phyloP scores from a whole-genome alignment of 2,797 vertebrate genomes.

The Epinephelus coioides region DNA sequence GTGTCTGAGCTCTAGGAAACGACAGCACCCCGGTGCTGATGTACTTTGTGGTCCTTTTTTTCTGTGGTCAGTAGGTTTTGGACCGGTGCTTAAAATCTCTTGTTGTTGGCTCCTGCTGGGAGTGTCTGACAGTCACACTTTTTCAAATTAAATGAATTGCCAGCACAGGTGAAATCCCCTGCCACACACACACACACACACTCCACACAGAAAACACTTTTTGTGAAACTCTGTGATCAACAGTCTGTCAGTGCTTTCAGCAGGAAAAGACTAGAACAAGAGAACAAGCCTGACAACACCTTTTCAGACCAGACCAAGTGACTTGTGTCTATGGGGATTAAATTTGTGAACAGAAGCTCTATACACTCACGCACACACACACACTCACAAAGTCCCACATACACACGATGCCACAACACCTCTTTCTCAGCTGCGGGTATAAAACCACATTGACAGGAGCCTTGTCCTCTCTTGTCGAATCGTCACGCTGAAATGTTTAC shows the following conservation, averaged over 20 bases:
- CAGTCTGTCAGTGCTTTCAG: slow-evolving; percentile 52
- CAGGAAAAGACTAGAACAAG: slow-evolving; percentile 58
- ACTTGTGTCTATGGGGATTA: slow-evolving; percentile 80
- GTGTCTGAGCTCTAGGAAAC: background rate
- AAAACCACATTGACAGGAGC: slow-evolving; percentile 80
- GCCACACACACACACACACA: background rate
- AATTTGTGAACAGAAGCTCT: slow-evolving; percentile 74
- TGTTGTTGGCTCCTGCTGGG: background rate
- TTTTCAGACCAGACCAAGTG: slow-evolving; percentile 68
- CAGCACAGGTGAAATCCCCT: slow-evolving; percentile 17
- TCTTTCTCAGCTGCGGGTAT: slow-evolving; percentile 70
- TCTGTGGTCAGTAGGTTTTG: background rate
- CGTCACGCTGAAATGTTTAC: slow-evolving; percentile 84
- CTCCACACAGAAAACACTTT: slow-evolving; percentile 21
- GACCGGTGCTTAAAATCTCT: background rate
- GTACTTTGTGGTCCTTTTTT: background rate
- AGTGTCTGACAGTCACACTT: background rate
- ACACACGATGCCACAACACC: slow-evolving; percentile 66
- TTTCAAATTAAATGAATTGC: slow-evolving; percentile 7
- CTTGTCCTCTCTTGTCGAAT: slow-evolving; percentile 78
- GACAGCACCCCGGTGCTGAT: background rate
- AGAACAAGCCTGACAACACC: slow-evolving; percentile 70
- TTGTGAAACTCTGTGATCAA: slow-evolving; percentile 52
- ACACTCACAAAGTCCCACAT: slow-evolving; percentile 34
- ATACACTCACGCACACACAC: slow-evolving; percentile 32